A percentile compares a stretch with the other conserved stretches of the same genome.
Conservation (phyloP, 2,888 invertebrate species). For the Zygothrica quintamaculata region DNA sequence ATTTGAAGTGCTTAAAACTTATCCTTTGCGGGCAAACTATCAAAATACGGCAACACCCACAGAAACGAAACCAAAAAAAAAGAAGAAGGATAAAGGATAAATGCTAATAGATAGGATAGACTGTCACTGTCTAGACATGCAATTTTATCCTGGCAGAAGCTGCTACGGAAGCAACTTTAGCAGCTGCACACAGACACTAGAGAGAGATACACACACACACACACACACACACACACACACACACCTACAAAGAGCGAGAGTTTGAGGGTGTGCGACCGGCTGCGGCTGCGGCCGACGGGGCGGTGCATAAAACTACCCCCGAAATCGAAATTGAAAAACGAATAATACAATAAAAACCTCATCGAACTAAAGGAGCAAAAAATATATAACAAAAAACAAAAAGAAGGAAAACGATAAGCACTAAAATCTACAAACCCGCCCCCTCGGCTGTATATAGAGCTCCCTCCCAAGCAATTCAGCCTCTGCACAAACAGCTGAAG, state of each 20-base stretch:
- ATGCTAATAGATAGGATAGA: slow-evolving; percentile 50
- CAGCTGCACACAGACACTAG: slow-evolving; percentile 43
- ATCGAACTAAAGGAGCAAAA: slow-evolving; percentile 42
- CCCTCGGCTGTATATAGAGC: too few species aligned
- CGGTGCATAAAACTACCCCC: slow-evolving; percentile 66
- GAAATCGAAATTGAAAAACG: slow-evolving; percentile 57
- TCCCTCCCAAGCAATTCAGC: not conserved
- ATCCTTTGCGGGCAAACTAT: slow-evolving; percentile 31
- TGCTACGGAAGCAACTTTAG: slow-evolving; percentile 55
- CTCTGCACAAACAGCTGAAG: slow-evolving; percentile 33
- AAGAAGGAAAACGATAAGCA: slow-evolving; percentile 31
- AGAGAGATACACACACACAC: slow-evolving; percentile 26
- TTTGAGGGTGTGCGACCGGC: slow-evolving; percentile 69
- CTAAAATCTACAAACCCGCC: slow-evolving; percentile 25
- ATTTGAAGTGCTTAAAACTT: slow-evolving; percentile 31
- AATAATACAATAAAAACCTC: slow-evolving; percentile 46
- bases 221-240: slow-evolving; percentile 24
- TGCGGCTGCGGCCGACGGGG: slow-evolving; percentile 26
- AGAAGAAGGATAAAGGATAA: slow-evolving; percentile 25
- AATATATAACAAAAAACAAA: slow-evolving; percentile 22
- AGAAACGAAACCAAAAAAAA: slow-evolving; percentile 21
- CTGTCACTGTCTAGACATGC: slow-evolving; percentile 64
- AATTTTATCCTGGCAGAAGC: slow-evolving; percentile 55
- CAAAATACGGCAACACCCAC: slow-evolving; percentile 21
- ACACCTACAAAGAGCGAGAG: slow-evolving; percentile 36